Evolutionary conservation across 2,113 vertebrate genomes (phyloP), one percentile per base, ranked within the genome.

Genomic region (Xiphophorus hellerii): DNA sequence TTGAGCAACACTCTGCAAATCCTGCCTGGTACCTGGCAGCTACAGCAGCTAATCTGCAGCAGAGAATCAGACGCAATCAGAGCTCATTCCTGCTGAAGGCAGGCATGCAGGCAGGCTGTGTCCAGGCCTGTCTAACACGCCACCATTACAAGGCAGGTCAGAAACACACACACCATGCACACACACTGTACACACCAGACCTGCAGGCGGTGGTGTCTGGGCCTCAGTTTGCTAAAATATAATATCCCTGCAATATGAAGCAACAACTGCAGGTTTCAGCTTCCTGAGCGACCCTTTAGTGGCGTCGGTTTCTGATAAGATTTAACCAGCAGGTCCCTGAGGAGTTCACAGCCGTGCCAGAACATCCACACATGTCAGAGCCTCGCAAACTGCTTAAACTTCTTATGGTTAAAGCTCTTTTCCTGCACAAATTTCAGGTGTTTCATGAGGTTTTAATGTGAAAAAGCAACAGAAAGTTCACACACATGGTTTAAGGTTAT

Each of bases 31-130:
- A 12, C 64, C 77, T 31, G 61, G 71, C 71, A 70, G 76, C 71
- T 86, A 71, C 84, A 64, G 73, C 71, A 67, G 74, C 74, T 86
- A 76, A 84, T 89, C 85, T 79, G 73, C 78, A 11, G 54, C 69
- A 27, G 51, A 28, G 69, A 31, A 60, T 27, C 66, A 67, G 65
- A 15, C 12, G 51, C 61, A 42, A 80, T 75, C 68, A 27, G 64
- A 84, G 67, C 78, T 81, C 75, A 67, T 84, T 82, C 80, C 78
- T 74, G 74, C 75, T 67, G 66, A 81, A 76, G 22, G 22, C 30
- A 44, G 73, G 37, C 69, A 48, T 22, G 37, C 69, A 48, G 51
- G 51, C 30, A 44, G 75, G 31, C 69, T 77, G 76, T 87, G 85
- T 85, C 77, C 67, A 63, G 75, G 62, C 90, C 82, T 87, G 87